Evolutionary conservation across 1,140 invertebrate species (phyloP).

Genomic region (Stegodyphus dumicola): DNA sequence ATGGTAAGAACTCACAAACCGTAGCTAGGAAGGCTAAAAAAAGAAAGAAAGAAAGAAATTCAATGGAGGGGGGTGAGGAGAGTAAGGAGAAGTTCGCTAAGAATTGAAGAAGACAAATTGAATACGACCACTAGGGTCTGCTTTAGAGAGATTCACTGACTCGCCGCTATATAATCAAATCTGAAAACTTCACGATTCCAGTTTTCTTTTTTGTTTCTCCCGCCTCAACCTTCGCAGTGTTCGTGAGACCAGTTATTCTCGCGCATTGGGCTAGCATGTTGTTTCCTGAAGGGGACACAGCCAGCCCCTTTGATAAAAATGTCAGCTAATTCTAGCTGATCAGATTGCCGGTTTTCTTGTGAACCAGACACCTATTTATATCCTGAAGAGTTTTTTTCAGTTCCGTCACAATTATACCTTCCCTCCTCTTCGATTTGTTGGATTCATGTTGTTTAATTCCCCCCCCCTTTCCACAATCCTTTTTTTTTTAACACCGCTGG

Average conservation of each 20-base stretch:
- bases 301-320: too few relatives aligned
- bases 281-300: too few relatives aligned
- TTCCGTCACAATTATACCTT: too few relatives aligned
- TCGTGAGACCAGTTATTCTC: not conserved
- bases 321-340: too few relatives aligned
- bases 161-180: not conserved
- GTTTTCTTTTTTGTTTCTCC: not conserved
- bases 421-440: too few relatives aligned
- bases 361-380: too few relatives aligned
- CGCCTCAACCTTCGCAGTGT: not conserved
- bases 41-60: not conserved
- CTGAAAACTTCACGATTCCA: not conserved
- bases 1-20: not conserved
- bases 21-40: not conserved
- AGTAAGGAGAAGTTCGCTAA: not conserved
- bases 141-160: not conserved
- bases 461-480: too few relatives aligned
- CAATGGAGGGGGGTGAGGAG: not conserved
- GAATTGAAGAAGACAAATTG: constrained; percentile 1
- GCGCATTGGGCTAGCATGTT: too few relatives aligned
- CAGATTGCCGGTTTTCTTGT: too few relatives aligned
- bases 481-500: too few relatives aligned
- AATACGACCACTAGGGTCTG: not conserved
- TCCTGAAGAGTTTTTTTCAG: too few relatives aligned
- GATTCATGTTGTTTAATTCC: too few relatives aligned